phyloP scores from a whole-genome alignment of 2,797 vertebrate species.

The Novumbra hubbsi region DNA sequence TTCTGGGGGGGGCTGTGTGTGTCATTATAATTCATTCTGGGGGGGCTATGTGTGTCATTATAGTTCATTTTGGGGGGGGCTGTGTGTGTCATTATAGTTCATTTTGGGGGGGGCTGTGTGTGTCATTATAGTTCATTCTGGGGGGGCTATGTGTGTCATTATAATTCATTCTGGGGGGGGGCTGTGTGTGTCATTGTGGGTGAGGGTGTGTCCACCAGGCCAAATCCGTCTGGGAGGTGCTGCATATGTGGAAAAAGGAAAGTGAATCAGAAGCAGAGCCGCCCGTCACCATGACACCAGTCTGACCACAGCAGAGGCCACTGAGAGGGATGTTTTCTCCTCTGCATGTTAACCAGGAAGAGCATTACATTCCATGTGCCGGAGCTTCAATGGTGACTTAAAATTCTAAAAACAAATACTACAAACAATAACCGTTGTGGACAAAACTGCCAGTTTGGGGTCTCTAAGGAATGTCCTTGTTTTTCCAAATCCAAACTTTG shows the following conservation, averaged over 20 bases:
- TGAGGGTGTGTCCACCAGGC: background rate
- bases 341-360: constrained; percentile 4
- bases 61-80: too few relatives aligned
- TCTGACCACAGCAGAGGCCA: constrained; percentile 8
- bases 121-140: constrained; percentile 5
- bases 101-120: too few relatives aligned
- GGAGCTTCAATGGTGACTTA: background rate
- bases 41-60: too few relatives aligned
- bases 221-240: background rate
- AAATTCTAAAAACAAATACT: background rate
- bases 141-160: too few relatives aligned
- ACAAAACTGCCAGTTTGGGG: background rate
- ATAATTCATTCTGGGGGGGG: background rate
- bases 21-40: constrained; percentile 5
- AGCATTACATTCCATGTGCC: constrained; percentile 1
- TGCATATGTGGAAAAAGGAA: constrained; percentile 12
- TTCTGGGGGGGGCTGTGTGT: too few relatives aligned
- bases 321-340: background rate
- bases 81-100: constrained; percentile 3
- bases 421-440: background rate
- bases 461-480: too few relatives aligned
- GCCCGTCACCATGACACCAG: background rate
- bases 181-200: background rate
- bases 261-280: constrained; percentile 9
- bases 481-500: too few relatives aligned